Evolutionary conservation across 2,888 invertebrate species (phyloP), one percentile per base, ranked within the genome.

Genomic region (Eumacrocentrus americanus): DNA sequence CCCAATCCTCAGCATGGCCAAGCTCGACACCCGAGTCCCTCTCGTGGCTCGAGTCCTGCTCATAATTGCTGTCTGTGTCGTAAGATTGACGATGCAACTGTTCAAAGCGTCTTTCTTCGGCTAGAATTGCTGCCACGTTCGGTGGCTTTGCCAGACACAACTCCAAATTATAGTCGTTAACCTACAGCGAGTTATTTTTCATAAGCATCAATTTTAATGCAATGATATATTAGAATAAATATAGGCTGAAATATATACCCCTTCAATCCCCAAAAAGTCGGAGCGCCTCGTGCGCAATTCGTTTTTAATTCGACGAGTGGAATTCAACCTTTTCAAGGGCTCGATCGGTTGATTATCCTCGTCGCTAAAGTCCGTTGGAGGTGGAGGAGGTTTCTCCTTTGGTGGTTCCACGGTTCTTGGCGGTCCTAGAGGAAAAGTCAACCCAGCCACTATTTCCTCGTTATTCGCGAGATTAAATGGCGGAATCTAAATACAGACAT

Each of bases 371-470:
- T 88, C 88, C 54, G 84, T 83, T 0, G 91, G 91, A 1, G 91
- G 91, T 9, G 93, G 93, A 1, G 93, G 93, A 23, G 93, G 94
- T 73, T 92, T 92, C 75, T 92, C 92, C 73, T 88, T 91, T n/a
- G 91, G 91, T 11, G 92, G 92, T 73, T 91, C 90, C 72, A 88
- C 83, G 73, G 85, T 85, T 4, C 84, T 81, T 1, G 87, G 85
- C 67, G 88, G 81, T 63, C 87, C 86, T 70, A 88, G 74, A 23
- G 83, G 85, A 69, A 88, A 87, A 2, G 76, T 57, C 22, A 75
- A 58, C 1, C 71, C 75, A 1, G 72, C 68, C 1, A 80, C 70
- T 58, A 81, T 73, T 68, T 81, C 81, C 62, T 81, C 80, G 57
- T 78, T 75, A 59, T 73, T 75, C 42, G 76, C 72, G 46, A 81